Conservation (phyloP, 1,140 invertebrate genomes). For the Pomacea maculata region DNA sequence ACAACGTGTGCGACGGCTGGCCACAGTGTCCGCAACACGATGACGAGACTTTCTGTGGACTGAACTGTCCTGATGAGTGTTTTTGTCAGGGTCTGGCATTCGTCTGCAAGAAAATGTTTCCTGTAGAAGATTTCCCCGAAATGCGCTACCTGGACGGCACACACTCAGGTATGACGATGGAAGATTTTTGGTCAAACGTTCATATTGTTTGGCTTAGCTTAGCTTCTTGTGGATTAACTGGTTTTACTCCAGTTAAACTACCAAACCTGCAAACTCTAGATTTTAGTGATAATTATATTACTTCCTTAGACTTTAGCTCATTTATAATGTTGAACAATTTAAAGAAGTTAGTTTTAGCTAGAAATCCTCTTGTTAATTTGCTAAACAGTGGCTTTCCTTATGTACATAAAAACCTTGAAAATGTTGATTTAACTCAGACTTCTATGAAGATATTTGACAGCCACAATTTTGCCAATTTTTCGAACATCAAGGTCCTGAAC, state of each 20-base stretch:
- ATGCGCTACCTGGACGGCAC: constrained; percentile 7
- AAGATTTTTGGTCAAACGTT: background rate
- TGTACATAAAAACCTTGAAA: background rate
- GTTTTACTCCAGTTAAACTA: background rate
- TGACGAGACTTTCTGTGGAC: constrained; percentile 25
- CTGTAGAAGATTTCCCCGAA: background rate
- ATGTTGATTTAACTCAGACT: constrained; percentile 3
- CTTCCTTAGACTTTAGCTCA: background rate
- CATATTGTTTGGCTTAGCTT: constrained; percentile 7
- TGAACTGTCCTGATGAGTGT: constrained; percentile 33
- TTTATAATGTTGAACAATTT: constrained; percentile 19
- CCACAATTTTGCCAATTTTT: constrained; percentile 1
- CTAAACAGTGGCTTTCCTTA: background rate
- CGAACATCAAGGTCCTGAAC: constrained; percentile 4
- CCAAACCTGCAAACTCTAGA: constrained; percentile 13
- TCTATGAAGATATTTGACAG: constrained; percentile 6
- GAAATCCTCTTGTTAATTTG: background rate
- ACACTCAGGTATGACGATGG: background rate
- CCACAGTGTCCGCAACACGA: constrained; percentile 27
- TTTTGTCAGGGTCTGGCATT: constrained; percentile 9
- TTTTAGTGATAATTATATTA: constrained; percentile 22
- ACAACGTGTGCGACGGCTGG: constrained; percentile 18
- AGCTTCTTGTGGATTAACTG: background rate
- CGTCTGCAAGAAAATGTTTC: constrained; percentile 1
- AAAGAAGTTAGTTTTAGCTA: constrained; percentile 8